Base-by-base conservation (phyloP, 2,797 vertebrate species). In the Scolopax bukidnonensis region DNA sequence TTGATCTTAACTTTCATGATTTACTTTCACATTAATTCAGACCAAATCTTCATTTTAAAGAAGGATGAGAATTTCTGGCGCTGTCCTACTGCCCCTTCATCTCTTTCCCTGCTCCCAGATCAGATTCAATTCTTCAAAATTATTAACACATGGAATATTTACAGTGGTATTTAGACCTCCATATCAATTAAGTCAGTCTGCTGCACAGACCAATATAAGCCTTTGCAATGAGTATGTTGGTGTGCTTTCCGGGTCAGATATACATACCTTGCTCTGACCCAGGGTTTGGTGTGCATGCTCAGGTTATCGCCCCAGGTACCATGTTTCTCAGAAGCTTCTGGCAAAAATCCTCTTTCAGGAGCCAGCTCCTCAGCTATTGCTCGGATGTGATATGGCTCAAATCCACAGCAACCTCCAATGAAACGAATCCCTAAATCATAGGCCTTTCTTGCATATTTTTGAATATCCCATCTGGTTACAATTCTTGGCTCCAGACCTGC, bases 331-430 rank as follows among this genome's bases (percentile, higher is more conserved):
- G 99, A 99, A 41, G 98, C 99, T 10, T 94, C 93, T 4, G 99
- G 98, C 87, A 98, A 94, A 97, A 98, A 97, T 6, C 99, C 98
- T 84, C 98, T 98, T 96, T 99, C 99, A 2, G 97, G 87, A 16
- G 97, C 98, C 97, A 99, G 97, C 94, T 99, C 99, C 97, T 99
- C 99, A 3, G 99, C 97, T 94, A 99, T 93, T 3, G 99, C 99
- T 25, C 99, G 98, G 95, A 98, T 95, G 74, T 99, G 99, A 67
- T 99, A 99, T 1, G 99, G 98, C 95, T 99, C 99, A 69, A 99
- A 99, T 16, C 99, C 99, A 32, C 99, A 99, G 98, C 99, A 99
- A 77, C 99, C 99, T 1, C 99, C 99, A 19, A 99, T 99, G 95
- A 95, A 99, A 71, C 98, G 98, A 73, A 99, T 97, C 38, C 99